phyloP scores from a whole-genome alignment of 2,888 invertebrate genomes.

The Cerastoderma edule region DNA sequence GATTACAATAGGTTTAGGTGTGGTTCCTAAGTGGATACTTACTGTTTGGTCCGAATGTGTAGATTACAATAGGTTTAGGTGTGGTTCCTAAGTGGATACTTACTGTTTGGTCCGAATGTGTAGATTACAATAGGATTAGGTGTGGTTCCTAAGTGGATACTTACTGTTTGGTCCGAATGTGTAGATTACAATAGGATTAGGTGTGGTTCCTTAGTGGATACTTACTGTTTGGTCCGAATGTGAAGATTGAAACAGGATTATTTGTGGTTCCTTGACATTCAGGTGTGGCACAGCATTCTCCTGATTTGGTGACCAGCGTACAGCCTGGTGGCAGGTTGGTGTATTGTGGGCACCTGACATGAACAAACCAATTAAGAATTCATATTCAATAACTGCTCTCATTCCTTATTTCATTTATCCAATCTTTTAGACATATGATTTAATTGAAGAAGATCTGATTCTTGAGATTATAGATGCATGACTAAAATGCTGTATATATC shows the following conservation, averaged over 20 bases:
- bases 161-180: slow-evolving; percentile 25
- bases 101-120: too few relatives aligned
- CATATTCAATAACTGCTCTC: neutral
- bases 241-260: neutral
- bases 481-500: too few relatives aligned
- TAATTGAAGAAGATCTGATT: too few relatives aligned
- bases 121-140: too few relatives aligned
- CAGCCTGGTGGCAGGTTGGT: slow-evolving; percentile 67
- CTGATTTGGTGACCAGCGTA: slow-evolving; percentile 59
- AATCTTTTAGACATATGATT: too few relatives aligned
- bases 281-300: slow-evolving; percentile 70
- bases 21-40: too few relatives aligned
- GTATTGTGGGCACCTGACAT: slow-evolving; percentile 67
- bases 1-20: too few relatives aligned
- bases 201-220: slow-evolving; percentile 10
- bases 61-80: too few relatives aligned
- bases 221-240: slow-evolving; percentile 25
- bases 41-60: too few relatives aligned
- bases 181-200: neutral
- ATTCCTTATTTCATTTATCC: neutral
- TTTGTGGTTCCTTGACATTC: slow-evolving; percentile 50
- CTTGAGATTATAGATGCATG: too few relatives aligned
- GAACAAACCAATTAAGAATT: neutral
- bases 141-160: too few relatives aligned
- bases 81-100: too few relatives aligned